A percentile compares a stretch with the other conserved stretches of the same genome.
phyloP scores from a whole-genome alignment of 2,888 invertebrate genomes.

The Rhynchonema sp. region DNA sequence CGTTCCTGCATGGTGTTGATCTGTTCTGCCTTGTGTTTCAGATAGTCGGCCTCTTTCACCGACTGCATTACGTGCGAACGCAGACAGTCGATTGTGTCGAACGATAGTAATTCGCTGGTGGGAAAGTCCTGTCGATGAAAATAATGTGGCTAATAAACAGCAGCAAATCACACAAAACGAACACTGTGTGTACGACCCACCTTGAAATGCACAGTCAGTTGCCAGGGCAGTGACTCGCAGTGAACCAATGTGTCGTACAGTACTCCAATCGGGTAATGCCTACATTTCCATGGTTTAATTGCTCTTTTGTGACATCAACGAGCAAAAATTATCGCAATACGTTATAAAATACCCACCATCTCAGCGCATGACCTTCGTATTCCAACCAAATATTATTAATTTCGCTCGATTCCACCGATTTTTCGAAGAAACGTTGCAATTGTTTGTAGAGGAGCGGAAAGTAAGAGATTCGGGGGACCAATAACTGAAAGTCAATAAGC shows the following conservation, averaged over 20 bases:
- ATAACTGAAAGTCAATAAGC: slow-evolving; percentile 20
- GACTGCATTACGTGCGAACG: slow-evolving; percentile 82
- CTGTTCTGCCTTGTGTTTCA: slow-evolving; percentile 63
- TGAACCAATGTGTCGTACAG: slow-evolving; percentile 59
- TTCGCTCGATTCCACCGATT: slow-evolving; percentile 10
- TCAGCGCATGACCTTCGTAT: slow-evolving; percentile 14
- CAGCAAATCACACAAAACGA: too few relatives aligned
- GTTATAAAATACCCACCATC: slow-evolving; percentile 11
- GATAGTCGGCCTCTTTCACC: slow-evolving; percentile 90
- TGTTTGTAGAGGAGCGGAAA: slow-evolving; percentile 17
- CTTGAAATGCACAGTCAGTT: slow-evolving; percentile 66
- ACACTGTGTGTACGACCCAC: slow-evolving; percentile 11
- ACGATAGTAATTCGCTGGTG: slow-evolving; percentile 63
- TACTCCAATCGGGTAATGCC: slow-evolving; percentile 55
- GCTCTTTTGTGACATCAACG: too few relatives aligned
- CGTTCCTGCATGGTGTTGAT: slow-evolving; percentile 46
- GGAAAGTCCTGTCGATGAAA: slow-evolving; percentile 54
- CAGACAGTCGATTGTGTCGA: slow-evolving; percentile 57
- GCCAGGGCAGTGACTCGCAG: slow-evolving; percentile 67
- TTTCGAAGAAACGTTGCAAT: slow-evolving; percentile 10
- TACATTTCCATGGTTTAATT: too few relatives aligned
- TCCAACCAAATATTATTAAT: slow-evolving; percentile 17
- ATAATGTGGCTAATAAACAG: slow-evolving; percentile 4
- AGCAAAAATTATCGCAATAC: too few relatives aligned
- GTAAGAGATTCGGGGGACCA: slow-evolving; percentile 21